phyloP scores from a whole-genome alignment of 2,113 vertebrate species.

The Todiramphus saurophagus region DNA sequence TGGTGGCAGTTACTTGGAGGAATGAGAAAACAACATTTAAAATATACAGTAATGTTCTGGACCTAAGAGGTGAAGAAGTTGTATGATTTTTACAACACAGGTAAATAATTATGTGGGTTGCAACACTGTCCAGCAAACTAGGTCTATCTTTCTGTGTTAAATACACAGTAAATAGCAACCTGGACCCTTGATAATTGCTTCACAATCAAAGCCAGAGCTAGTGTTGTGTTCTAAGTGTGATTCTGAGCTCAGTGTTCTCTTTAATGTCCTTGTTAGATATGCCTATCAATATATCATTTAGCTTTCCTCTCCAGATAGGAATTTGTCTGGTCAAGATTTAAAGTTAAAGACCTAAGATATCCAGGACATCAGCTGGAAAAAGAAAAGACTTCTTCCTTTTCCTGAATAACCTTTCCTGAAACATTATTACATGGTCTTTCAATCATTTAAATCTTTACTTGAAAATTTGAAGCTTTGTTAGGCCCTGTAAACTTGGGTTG shows the following conservation, averaged over 20 bases:
- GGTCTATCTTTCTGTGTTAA: background rate
- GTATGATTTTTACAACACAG: background rate
- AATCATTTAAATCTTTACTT: background rate
- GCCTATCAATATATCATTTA: background rate
- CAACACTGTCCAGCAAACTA: background rate
- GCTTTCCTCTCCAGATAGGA: background rate
- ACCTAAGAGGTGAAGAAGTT: background rate
- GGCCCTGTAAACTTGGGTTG: background rate
- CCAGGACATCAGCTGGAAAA: background rate
- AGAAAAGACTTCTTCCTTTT: background rate
- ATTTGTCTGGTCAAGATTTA: background rate
- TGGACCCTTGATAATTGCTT: background rate
- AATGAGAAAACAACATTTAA: background rate
- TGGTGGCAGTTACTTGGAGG: background rate
- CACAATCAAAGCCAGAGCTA: background rate
- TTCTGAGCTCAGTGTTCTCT: background rate
- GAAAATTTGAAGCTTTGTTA: background rate
- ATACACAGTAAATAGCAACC: background rate
- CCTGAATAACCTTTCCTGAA: background rate
- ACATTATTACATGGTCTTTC: background rate
- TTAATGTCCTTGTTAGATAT: background rate
- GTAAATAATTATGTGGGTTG: background rate
- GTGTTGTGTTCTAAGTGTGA: background rate
- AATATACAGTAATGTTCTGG: background rate
- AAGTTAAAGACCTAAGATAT: background rate